A percentile compares a stretch with the other conserved stretches of the same genome.
Evolutionary conservation across 2,888 invertebrate species (phyloP).

Genomic region (Helleia helle): DNA sequence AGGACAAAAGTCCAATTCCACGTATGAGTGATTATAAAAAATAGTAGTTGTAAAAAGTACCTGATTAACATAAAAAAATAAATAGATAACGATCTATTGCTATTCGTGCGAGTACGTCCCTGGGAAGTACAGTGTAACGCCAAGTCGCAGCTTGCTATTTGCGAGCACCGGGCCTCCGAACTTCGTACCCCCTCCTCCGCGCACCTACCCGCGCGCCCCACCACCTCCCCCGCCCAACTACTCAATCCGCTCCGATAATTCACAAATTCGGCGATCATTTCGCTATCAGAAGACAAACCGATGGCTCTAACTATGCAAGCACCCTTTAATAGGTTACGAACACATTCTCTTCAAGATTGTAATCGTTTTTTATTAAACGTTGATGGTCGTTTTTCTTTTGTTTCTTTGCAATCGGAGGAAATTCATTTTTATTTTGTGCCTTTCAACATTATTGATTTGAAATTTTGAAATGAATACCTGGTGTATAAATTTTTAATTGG

Average conservation of each 20-base stretch:
- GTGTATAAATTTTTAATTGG: too few relatives aligned
- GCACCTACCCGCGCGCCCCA: slow-evolving; percentile 17
- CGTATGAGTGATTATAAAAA: too few relatives aligned
- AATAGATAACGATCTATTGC: neutral
- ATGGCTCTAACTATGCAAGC: slow-evolving; percentile 11
- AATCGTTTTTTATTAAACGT: too few relatives aligned
- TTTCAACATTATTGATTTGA: too few relatives aligned
- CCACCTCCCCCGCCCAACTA: slow-evolving; percentile 25
- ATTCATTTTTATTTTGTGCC: too few relatives aligned
- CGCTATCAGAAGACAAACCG: slow-evolving; percentile 19
- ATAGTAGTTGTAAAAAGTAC: too few relatives aligned
- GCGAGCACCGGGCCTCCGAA: slow-evolving; percentile 57
- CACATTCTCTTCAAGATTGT: neutral
- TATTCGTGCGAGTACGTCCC: slow-evolving; percentile 34
- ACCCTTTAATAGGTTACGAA: slow-evolving; percentile 1
- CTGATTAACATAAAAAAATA: neutral
- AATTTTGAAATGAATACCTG: too few relatives aligned
- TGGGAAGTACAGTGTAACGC: slow-evolving; percentile 56
- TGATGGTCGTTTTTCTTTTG: too few relatives aligned
- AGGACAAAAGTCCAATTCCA: too few relatives aligned
- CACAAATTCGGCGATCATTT: slow-evolving; percentile 36
- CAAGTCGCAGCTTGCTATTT: slow-evolving; percentile 68
- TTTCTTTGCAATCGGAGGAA: too few relatives aligned
- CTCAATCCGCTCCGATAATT: slow-evolving; percentile 35
- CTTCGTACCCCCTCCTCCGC: slow-evolving; percentile 19